A percentile compares a stretch with the other conserved stretches of the same genome.
These are phyloP conservation scores for Odontothrips loti DNA, from an alignment of 2,888 invertebrate species.

Conservation along the genomic window DNA sequence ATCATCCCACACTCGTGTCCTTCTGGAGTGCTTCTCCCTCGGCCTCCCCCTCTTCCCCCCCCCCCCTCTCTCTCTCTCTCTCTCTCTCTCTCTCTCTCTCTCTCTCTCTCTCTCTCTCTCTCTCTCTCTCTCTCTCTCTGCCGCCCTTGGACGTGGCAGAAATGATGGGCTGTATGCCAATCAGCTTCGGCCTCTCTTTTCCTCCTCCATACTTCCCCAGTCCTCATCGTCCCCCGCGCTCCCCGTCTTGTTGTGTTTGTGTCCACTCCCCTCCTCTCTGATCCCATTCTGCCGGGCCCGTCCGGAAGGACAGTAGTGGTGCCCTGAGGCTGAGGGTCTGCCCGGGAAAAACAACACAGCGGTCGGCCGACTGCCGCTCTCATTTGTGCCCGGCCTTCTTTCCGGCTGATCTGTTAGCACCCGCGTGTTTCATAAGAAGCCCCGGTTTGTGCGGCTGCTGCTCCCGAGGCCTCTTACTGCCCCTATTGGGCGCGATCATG, in stretches of 20 bases:
- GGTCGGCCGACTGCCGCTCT: too few relatives aligned
- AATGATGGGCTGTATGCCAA: constrained; percentile 5
- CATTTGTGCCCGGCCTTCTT: too few relatives aligned
- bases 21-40: neutral
- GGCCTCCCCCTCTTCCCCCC: neutral
- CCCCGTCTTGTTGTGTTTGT: neutral
- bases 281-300: too few relatives aligned
- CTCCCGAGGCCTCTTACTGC: too few relatives aligned
- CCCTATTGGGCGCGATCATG: too few relatives aligned
- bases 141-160: neutral
- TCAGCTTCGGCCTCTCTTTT: neutral
- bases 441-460: too few relatives aligned
- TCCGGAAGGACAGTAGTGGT: too few relatives aligned
- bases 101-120: neutral
- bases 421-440: too few relatives aligned
- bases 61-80: neutral
- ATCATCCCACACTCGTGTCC: neutral
- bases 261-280: too few relatives aligned
- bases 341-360: too few relatives aligned
- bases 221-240: neutral
- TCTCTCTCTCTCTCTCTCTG: neutral
- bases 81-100: neutral
- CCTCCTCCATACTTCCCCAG: neutral
- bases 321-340: too few relatives aligned
- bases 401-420: too few relatives aligned